Percentiles rank a stretch among this genome's conserved stretches.
Evolutionary conservation across 2,113 vertebrate genomes (phyloP).

Genomic region (Capreolus pygargus): DNA sequence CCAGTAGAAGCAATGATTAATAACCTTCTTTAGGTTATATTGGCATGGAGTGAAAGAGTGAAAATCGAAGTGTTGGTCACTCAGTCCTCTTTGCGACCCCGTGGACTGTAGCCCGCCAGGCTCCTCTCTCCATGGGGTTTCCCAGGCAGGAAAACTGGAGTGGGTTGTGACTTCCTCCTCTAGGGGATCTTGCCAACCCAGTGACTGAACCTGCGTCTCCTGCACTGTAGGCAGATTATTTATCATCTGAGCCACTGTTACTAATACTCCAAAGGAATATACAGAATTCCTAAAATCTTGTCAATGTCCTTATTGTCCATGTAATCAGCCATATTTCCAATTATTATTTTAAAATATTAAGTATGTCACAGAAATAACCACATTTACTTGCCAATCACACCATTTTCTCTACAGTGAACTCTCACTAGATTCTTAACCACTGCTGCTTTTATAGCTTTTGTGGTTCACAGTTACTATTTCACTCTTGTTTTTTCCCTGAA

Average conservation of each 20-base stretch:
- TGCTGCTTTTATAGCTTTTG: accelerated
- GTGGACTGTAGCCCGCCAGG: background rate
- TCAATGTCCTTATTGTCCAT: background rate
- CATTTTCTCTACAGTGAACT: accelerated
- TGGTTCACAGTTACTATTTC: accelerated
- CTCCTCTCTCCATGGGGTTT: background rate
- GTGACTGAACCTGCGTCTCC: background rate
- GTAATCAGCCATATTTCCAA: too few relatives aligned
- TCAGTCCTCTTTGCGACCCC: background rate
- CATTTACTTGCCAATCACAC: accelerated
- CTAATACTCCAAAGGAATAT: background rate
- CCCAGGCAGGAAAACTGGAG: background rate
- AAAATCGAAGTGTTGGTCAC: accelerated
- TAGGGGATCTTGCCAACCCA: background rate
- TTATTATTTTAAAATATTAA: background rate
- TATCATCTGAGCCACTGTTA: background rate
- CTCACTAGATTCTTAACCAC: accelerated
- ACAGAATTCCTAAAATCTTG: background rate
- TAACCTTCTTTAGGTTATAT: background rate
- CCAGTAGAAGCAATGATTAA: background rate
- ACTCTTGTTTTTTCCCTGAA: too few relatives aligned
- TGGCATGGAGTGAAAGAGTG: background rate
- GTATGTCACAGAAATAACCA: background rate
- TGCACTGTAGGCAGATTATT: background rate
- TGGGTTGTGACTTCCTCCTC: background rate